A percentile compares a stretch with the other conserved stretches of the same genome.
Evolutionary conservation across 2,888 invertebrate genomes (phyloP).

Genomic region (Acanthosepion lycidas): DNA sequence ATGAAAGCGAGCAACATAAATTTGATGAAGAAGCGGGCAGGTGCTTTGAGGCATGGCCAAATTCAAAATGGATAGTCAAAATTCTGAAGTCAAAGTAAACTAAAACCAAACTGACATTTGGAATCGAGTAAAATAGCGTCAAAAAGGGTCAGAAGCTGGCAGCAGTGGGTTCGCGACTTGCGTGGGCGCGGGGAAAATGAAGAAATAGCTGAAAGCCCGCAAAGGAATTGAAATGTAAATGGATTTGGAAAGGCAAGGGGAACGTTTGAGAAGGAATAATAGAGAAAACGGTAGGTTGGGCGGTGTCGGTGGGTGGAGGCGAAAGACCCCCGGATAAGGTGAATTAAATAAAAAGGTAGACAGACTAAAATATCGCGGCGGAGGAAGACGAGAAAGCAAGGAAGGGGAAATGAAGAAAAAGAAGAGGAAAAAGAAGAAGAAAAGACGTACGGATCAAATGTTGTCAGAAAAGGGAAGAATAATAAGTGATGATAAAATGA

Average conservation of each 20-base stretch:
- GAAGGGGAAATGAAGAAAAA: too few species aligned
- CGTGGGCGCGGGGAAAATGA: not conserved
- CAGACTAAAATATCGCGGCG: too few species aligned
- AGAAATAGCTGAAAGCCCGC: not conserved
- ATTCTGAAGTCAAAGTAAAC: not conserved
- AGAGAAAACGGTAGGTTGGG: too few species aligned
- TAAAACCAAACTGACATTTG: not conserved
- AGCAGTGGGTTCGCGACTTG: not conserved
- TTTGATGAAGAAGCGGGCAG: not conserved
- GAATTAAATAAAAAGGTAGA: too few species aligned
- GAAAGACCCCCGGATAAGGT: too few species aligned
- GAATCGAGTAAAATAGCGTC: not conserved
- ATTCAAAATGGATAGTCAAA: not conserved
- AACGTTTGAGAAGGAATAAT: too few species aligned
- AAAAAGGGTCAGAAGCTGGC: not conserved
- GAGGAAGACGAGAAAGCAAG: too few species aligned
- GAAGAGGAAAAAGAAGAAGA: too few species aligned
- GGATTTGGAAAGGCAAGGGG: not conserved
- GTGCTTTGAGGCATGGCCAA: not conserved
- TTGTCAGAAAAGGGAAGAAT: too few species aligned
- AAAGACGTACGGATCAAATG: too few species aligned
- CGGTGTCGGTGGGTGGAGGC: too few species aligned
- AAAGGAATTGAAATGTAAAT: not conserved
- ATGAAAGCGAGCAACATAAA: not conserved
- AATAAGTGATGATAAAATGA: too few species aligned